Evolutionary conservation across 2,888 invertebrate genomes (phyloP), one percentile per base, ranked within the genome.

Genomic region (Coenonympha glycerion): DNA sequence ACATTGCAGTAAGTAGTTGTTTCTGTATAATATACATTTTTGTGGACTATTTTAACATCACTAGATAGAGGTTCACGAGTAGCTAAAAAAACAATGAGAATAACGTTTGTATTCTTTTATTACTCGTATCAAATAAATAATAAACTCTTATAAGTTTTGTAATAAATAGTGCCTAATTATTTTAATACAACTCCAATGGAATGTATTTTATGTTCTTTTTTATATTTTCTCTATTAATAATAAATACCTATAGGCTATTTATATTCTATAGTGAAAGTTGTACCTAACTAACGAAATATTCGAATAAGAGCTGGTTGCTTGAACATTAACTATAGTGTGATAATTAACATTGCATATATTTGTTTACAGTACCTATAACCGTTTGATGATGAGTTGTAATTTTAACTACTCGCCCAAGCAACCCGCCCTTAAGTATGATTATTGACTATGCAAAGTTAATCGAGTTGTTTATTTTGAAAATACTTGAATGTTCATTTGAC

Each of bases 61-160:
- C n/a, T n/a, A n/a, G 3, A 24, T 8, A 6, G 31, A 15, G 31
- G 31, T 24, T n/a, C n/a, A n/a, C n/a, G 40, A 13, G 3, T 31
- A 42, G n/a, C n/a, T 21, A 39, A 31, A 6, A 31, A 42, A 3
- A 31, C 9, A 5, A 5, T 6, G 30, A 13, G 13, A 30, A 30
- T 44, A 0, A 22, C 3, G 8, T 15, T 31, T 33, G 15, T 9
- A 16, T 26, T 16, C n/a, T 53, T 55, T 53, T 50, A 53, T 55
- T 50, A n/a, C n/a, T n/a, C n/a, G n/a, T n/a, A 49, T 24, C 36
- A 47, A 52, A 47, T 53, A 52, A 52, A 55, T 49, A 48, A 39
- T 30, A 41, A 49, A 42, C 46, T 39, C 52, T 49, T 53, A 52
- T 36, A 46, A 15, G 24, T 52, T 47, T 30, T 16, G 31, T 18